These are phyloP conservation scores for Sander vitreus DNA, from an alignment of 2,113 vertebrate species.

Conservation along the genomic window DNA sequence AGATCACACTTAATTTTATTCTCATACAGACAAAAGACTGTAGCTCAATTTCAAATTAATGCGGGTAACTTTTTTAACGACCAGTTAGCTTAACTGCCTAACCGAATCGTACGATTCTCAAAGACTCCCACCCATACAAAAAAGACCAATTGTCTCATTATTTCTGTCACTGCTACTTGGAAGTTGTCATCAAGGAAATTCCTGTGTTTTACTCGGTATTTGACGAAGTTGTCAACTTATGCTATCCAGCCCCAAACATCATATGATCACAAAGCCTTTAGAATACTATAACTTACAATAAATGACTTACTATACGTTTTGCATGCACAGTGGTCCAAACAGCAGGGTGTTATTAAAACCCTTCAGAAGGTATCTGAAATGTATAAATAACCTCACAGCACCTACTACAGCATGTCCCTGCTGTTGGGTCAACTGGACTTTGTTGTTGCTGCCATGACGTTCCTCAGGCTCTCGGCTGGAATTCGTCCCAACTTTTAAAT, in stretches of 20 bases:
- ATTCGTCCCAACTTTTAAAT: constrained; percentile 6
- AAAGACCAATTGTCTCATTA: background rate
- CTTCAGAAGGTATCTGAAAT: constrained; percentile 34
- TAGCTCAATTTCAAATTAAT: background rate
- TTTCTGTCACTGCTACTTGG: background rate
- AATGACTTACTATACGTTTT: constrained; percentile 5
- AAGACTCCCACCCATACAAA: background rate
- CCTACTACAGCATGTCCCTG: constrained; percentile 16
- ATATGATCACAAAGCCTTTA: constrained; percentile 9
- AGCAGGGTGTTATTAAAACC: constrained; percentile 9
- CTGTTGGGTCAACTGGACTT: constrained; percentile 46
- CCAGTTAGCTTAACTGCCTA: background rate
- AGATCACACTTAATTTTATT: background rate
- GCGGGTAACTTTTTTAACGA: background rate
- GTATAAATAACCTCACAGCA: constrained; percentile 51
- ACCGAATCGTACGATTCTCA: background rate
- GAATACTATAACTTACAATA: background rate
- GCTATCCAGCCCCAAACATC: background rate
- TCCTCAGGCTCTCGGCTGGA: constrained; percentile 4
- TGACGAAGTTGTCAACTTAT: background rate
- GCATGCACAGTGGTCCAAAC: background rate
- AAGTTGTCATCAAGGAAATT: constrained; percentile 9
- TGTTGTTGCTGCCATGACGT: constrained; percentile 39
- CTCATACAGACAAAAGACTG: background rate
- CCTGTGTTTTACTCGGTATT: background rate